Evolutionary conservation across 23 tunicate genomes (phyloP), one percentile per base, ranked within the genome.

Genomic region (Trididemnum miniatum): DNA sequence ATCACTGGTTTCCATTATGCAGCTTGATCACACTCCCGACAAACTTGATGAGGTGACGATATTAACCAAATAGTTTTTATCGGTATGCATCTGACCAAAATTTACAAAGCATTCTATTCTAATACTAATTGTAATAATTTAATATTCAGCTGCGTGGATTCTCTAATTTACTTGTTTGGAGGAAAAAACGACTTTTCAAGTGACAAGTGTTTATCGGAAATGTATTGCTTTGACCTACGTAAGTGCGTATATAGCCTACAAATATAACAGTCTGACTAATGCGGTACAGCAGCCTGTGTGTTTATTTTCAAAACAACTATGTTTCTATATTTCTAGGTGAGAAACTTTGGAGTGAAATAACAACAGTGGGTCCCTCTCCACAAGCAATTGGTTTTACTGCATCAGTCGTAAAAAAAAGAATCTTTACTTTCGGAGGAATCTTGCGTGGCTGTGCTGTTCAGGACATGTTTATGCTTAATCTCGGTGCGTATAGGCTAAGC

Each of bases 401-500:
- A 0, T 25, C 25, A 15, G 30, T 20, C 34, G 84, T 89, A 5
- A 51, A 72, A 23, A 71, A 38, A 38, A 67, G 50, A 77, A 38
- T 80, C 22, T 89, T 25, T 62, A 51, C 65, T 25, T 89, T 89
- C 54, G 95, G 95, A 0, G 95, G 95, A 35, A 69, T 89, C 30
- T 25, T 52, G 15, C 27, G 50, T 0, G 95, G 89, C 2, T n/a
- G 0, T 34, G 64, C 88, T 0, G 51, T 77, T 1, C 87, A 89
- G 26, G 59, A 79, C 20, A 30, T 84, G 79, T 76, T 25, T 62
- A 1, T 59, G 4, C 79, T 76, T 84, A 51, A 84, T 44, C 31
- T 80, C 32, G 88, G 95, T 84, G 78, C 49, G 60, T n/a, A n/a
- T n/a, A n/a, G n/a, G n/a, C n/a, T n/a, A n/a, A n/a, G n/a, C n/a